Evolutionary conservation across 2,888 invertebrate genomes (phyloP).

Genomic region (Pimpla rufipes): DNA sequence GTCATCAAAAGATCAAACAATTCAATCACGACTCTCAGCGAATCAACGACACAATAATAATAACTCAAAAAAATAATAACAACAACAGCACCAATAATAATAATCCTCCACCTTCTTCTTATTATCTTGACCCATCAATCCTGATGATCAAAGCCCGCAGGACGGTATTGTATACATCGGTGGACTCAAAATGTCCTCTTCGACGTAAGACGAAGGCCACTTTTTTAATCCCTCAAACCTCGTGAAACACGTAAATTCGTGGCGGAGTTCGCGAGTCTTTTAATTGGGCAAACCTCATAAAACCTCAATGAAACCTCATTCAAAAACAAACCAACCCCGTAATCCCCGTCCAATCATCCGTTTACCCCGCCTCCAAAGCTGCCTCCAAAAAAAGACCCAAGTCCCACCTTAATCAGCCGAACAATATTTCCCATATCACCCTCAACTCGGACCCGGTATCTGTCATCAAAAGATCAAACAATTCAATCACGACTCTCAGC

Average conservation of each 20-base stretch:
- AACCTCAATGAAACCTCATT: too few relatives aligned
- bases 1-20: conserved; percentile 33
- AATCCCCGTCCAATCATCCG: too few relatives aligned
- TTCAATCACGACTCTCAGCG: conserved; percentile 20
- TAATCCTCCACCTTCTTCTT: conserved; percentile 34
- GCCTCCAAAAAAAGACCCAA: background rate
- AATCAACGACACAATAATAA: too few relatives aligned
- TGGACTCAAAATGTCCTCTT: too few relatives aligned
- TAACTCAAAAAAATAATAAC: conserved; percentile 20
- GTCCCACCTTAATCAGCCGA: background rate
- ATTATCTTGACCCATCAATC: conserved; percentile 64
- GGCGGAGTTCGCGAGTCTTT: too few relatives aligned
- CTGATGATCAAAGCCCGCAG: conserved; percentile 65
- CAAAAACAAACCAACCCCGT: too few relatives aligned
- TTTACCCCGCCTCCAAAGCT: too few relatives aligned
- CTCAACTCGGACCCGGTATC: conserved; percentile 7
- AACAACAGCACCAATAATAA: conserved; percentile 40
- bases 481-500: conserved; percentile 26
- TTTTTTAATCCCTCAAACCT: too few relatives aligned
- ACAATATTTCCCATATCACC: too few relatives aligned
- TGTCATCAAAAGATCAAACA: conserved; percentile 27
- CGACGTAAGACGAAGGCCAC: too few relatives aligned
- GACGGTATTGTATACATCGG: conserved; percentile 53
- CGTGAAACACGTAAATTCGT: too few relatives aligned
- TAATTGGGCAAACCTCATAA: too few relatives aligned